Evolutionary conservation across 2,888 invertebrate species (phyloP).

Genomic region (Hesperia comma): DNA sequence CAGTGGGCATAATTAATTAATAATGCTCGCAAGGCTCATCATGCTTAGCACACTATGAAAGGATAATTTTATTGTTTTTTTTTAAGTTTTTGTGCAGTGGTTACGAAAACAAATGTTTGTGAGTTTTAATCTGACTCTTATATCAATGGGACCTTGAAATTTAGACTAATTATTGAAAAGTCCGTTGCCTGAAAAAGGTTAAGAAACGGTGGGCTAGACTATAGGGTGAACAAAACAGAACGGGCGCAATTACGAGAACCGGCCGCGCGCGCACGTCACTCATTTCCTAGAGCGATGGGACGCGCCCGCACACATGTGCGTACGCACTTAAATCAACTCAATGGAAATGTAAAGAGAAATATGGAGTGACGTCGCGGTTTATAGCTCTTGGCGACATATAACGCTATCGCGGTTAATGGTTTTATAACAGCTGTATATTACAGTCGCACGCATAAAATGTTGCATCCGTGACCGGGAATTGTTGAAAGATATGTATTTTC

Average conservation of each 20-base stretch:
- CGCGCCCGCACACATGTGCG: constrained; percentile 27
- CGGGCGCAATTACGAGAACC: constrained; percentile 52
- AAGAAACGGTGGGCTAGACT: too few relatives aligned
- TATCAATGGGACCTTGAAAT: too few relatives aligned
- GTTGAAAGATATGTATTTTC: neutral
- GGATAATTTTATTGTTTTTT: too few relatives aligned
- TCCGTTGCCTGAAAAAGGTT: too few relatives aligned
- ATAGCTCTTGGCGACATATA: constrained; percentile 28
- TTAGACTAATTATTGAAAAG: too few relatives aligned
- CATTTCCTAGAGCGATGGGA: constrained; percentile 34
- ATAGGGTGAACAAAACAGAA: constrained; percentile 39
- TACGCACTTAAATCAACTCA: constrained; percentile 41
- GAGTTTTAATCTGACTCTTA: too few relatives aligned
- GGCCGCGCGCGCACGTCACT: constrained; percentile 44
- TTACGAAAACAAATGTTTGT: too few relatives aligned
- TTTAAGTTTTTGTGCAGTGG: too few relatives aligned
- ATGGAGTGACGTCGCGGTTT: constrained; percentile 28
- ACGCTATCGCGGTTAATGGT: constrained; percentile 24
- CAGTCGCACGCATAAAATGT: constrained; percentile 8
- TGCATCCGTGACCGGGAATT: neutral
- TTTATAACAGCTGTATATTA: constrained; percentile 19
- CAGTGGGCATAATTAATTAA: too few relatives aligned
- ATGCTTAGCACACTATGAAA: too few relatives aligned
- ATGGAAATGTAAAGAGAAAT: constrained; percentile 44
- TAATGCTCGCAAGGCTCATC: too few relatives aligned